A percentile compares a stretch with the other conserved stretches of the same genome.
These are phyloP conservation scores for Triplophysa yarkandensis DNA, from an alignment of 2,797 vertebrate genomes.

Conservation along the genomic window DNA sequence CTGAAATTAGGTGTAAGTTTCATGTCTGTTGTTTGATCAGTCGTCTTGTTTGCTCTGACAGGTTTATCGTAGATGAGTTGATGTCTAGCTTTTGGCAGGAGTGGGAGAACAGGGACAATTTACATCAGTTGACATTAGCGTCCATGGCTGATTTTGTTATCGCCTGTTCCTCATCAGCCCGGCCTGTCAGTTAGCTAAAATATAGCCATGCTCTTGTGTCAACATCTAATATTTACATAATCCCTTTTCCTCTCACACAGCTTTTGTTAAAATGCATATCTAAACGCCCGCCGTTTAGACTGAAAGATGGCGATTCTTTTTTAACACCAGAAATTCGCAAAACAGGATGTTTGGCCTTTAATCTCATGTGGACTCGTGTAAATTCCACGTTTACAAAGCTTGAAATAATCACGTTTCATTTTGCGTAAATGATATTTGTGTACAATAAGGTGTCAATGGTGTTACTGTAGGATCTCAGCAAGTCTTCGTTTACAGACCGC, in stretches of 20 bases:
- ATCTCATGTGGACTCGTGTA: conserved; percentile 64
- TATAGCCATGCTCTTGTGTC: conserved; percentile 72
- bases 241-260: conserved; percentile 64
- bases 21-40: conserved; percentile 11
- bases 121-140: conserved; percentile 54
- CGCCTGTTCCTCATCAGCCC: conserved; percentile 54
- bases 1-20: neutral
- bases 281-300: conserved; percentile 70
- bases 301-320: conserved; percentile 75
- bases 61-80: conserved; percentile 29
- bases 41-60: neutral
- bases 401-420: conserved; percentile 43
- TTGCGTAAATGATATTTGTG: conserved; percentile 35
- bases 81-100: conserved; percentile 44
- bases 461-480: conserved; percentile 26
- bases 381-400: conserved; percentile 2
- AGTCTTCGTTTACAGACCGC: neutral
- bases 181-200: conserved; percentile 53
- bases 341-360: conserved; percentile 72
- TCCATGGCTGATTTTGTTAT: conserved; percentile 58
- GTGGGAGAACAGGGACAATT: conserved; percentile 47
- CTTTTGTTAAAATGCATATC: conserved; percentile 63
- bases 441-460: neutral
- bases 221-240: conserved; percentile 77
- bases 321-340: conserved; percentile 62